Evolutionary conservation across 1,140 invertebrate genomes (phyloP).

Genomic region (Apocrypta bakeri): DNA sequence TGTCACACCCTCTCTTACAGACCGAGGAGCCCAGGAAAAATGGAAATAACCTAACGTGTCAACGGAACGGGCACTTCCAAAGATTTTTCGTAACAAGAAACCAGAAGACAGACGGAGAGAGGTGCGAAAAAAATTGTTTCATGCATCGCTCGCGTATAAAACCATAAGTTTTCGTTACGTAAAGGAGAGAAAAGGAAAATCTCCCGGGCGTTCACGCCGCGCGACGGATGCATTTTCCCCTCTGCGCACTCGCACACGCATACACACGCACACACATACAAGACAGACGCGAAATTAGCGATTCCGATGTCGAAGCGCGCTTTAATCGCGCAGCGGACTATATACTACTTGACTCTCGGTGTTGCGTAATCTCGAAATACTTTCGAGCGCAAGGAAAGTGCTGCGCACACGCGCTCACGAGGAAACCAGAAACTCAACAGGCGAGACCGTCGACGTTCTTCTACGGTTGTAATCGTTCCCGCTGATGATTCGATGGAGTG

Average conservation of each 20-base stretch:
- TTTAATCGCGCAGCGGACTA: slow-evolving; percentile 34
- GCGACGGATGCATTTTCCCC: slow-evolving; percentile 2
- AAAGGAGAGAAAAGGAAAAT: slow-evolving; percentile 45
- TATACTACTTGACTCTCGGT: neutral
- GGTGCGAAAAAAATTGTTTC: neutral
- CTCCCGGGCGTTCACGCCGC: slow-evolving; percentile 28
- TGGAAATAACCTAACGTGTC: too few species aligned
- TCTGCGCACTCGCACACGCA: too few species aligned
- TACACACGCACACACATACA: too few species aligned
- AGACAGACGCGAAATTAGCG: slow-evolving; percentile 6
- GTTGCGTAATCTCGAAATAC: slow-evolving; percentile 57
- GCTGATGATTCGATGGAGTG: neutral
- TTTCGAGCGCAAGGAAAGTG: slow-evolving; percentile 55
- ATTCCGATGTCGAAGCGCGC: slow-evolving; percentile 34
- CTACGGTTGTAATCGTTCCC: neutral
- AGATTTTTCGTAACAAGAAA: too few species aligned
- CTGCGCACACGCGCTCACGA: slow-evolving; percentile 37
- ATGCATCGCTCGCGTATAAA: neutral
- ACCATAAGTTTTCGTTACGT: neutral
- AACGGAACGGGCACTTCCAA: too few species aligned
- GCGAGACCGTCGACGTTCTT: slow-evolving; percentile 51
- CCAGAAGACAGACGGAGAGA: neutral
- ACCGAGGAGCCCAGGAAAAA: too few species aligned
- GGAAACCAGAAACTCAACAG: slow-evolving; percentile 52
- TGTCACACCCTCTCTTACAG: too few species aligned